Conservation (phyloP, 2,797 vertebrate genomes). For the Saxicola maurus region DNA sequence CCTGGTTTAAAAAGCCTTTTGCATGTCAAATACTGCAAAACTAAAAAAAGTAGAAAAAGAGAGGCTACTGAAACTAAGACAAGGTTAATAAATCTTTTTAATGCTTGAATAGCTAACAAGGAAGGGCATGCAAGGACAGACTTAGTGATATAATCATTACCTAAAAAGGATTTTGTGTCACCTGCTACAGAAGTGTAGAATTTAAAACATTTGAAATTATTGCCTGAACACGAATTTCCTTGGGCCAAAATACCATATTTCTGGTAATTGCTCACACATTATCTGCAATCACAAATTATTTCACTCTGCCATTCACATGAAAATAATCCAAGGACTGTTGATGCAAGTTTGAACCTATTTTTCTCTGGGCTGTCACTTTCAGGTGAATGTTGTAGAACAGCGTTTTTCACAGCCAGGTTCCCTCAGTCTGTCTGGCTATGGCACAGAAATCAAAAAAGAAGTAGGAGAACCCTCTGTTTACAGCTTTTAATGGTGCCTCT, state of each 20-base stretch:
- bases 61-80: background rate
- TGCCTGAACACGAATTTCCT: slow-evolving; percentile 49
- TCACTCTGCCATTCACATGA: slow-evolving; percentile 24
- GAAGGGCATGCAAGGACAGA: slow-evolving; percentile 53
- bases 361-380: background rate
- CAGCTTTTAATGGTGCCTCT: background rate
- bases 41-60: background rate
- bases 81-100: slow-evolving; percentile 34
- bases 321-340: slow-evolving; percentile 28
- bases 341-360: slow-evolving; percentile 2
- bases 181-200: slow-evolving; percentile 24
- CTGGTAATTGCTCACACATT: slow-evolving; percentile 44
- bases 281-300: slow-evolving; percentile 46
- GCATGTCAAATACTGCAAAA: background rate
- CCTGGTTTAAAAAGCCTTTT: background rate
- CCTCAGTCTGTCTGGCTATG: fast-evolving
- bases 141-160: slow-evolving; percentile 33
- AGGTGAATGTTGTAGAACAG: background rate
- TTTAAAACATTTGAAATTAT: slow-evolving; percentile 40
- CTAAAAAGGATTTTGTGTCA: slow-evolving; percentile 52
- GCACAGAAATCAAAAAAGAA: background rate
- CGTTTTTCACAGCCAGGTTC: background rate
- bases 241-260: slow-evolving; percentile 47
- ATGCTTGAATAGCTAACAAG: slow-evolving; percentile 26
- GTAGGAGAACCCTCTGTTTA: background rate